These are phyloP conservation scores for Heliothis virescens DNA, from an alignment of 1,140 invertebrate genomes.

Conservation along the genomic window DNA sequence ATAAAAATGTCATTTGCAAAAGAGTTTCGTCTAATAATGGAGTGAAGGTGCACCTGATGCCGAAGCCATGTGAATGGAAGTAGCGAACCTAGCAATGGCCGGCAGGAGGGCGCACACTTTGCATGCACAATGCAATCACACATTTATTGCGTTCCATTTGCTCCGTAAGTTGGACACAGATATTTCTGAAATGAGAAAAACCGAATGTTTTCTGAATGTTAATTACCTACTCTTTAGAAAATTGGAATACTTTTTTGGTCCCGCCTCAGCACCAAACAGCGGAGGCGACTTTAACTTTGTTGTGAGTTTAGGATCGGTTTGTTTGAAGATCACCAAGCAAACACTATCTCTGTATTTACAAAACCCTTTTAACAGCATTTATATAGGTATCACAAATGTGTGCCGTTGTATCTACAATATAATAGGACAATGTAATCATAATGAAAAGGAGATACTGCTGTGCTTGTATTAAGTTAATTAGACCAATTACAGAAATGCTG, in stretches of 20 bases:
- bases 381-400: slow-evolving; percentile 24
- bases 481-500: not conserved
- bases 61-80: slow-evolving; percentile 36
- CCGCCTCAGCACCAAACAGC: slow-evolving; percentile 17
- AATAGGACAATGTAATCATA: slow-evolving; percentile 9
- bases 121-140: slow-evolving; percentile 62
- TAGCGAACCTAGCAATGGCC: slow-evolving; percentile 52
- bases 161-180: slow-evolving; percentile 55
- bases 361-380: slow-evolving; percentile 33
- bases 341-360: slow-evolving; percentile 28
- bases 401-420: not conserved
- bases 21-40: not conserved
- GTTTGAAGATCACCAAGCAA: slow-evolving; percentile 43
- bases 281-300: slow-evolving; percentile 37
- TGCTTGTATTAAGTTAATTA: not conserved
- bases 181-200: slow-evolving; percentile 56
- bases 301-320: slow-evolving; percentile 46
- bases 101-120: slow-evolving; percentile 52
- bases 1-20: slow-evolving; percentile 13
- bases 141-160: slow-evolving; percentile 62
- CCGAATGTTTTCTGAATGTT: slow-evolving; percentile 54
- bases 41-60: slow-evolving; percentile 31
- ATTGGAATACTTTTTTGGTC: slow-evolving; percentile 39
- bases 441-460: not conserved
- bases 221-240: slow-evolving; percentile 51